Conservation (phyloP, 2,797 vertebrate species). For the Nyctibius grandis region DNA sequence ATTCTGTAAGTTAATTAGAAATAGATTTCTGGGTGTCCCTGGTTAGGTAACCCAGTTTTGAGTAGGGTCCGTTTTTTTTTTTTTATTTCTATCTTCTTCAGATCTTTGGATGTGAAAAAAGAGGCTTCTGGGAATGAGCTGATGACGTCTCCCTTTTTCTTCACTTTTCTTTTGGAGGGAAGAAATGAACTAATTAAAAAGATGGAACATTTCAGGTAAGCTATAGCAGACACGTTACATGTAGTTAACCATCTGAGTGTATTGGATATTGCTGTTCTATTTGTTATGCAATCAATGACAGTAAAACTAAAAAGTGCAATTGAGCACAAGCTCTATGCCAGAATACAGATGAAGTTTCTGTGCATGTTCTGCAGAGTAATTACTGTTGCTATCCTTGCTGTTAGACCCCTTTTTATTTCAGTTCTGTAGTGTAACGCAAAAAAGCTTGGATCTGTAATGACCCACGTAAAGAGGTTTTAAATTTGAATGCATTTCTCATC, state of each 20-base stretch:
- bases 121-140: not conserved
- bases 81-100: not conserved
- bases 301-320: not conserved
- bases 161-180: not conserved
- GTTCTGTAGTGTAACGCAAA: not conserved
- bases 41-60: not conserved
- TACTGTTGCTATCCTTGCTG: not conserved
- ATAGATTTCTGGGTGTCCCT: not conserved
- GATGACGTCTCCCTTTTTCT: not conserved
- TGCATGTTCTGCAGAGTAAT: not conserved
- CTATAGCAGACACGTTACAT: not conserved
- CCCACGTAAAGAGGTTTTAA: rapidly evolving
- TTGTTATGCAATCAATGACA: not conserved
- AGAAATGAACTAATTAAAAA: not conserved
- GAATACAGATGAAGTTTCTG: not conserved
- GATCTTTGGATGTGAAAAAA: not conserved
- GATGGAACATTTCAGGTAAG: not conserved
- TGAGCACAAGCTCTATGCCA: not conserved
- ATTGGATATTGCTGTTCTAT: not conserved
- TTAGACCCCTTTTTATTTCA: not conserved
- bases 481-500: not conserved
- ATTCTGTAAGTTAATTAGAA: not conserved
- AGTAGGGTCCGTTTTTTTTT: not conserved
- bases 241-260: not conserved
- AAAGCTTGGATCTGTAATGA: not conserved